These are phyloP conservation scores for Dolichallabes microphthalmus DNA, from an alignment of 2,113 vertebrate species.

Conservation along the genomic window DNA sequence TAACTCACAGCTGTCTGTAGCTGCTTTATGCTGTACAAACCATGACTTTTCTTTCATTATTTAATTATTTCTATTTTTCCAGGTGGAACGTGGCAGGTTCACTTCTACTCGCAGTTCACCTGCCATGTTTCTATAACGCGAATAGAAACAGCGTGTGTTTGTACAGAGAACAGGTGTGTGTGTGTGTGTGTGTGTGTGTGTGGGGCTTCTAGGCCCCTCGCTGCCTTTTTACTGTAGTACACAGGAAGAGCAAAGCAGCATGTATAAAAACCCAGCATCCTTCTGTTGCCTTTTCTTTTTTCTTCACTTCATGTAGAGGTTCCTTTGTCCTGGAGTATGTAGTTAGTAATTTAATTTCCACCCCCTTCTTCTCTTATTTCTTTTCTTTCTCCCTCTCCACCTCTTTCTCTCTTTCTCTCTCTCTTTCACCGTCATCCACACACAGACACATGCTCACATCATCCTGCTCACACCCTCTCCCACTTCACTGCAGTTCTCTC, in stretches of 20 bases:
- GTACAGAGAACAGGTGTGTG: conserved; percentile 24
- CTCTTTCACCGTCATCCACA: conserved; percentile 34
- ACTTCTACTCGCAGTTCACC: neutral
- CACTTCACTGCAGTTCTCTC: conserved; percentile 65
- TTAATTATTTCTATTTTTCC: neutral
- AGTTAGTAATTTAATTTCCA: conserved; percentile 60
- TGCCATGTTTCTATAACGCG: neutral
- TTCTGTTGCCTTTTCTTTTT: conserved; percentile 47
- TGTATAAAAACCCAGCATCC: conserved; percentile 46
- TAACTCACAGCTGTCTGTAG: neutral
- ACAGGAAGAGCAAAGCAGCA: conserved; percentile 56
- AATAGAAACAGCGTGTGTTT: conserved; percentile 21
- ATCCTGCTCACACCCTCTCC: conserved; percentile 44
- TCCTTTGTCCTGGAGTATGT: conserved; percentile 67
- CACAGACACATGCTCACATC: conserved; percentile 6
- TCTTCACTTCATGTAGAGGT: conserved; percentile 45
- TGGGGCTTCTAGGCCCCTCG: conserved; percentile 2
- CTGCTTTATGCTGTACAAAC: neutral
- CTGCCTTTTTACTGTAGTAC: conserved; percentile 28
- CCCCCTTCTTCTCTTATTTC: conserved; percentile 18
- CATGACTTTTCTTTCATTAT: too few relatives aligned
- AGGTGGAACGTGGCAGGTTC: neutral
- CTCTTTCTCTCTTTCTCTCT: conserved; percentile 33
- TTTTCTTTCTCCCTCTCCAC: neutral
- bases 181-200: neutral